Base-by-base conservation (phyloP, 92 coral and sea anemone species). In the Isaurus tuberculatus region DNA sequence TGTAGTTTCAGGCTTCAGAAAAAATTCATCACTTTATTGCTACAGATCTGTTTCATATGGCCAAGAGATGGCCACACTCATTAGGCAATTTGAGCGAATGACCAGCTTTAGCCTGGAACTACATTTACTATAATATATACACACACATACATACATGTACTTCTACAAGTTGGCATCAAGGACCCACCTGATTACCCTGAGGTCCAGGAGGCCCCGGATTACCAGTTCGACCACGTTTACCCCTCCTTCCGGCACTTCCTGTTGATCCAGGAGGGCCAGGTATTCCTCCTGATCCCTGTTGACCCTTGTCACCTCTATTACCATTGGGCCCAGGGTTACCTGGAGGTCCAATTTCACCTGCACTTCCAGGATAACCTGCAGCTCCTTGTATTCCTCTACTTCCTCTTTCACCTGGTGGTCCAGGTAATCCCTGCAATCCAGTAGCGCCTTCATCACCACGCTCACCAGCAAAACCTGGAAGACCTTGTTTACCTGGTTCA, bases 141-240 rank as follows among this genome's bases (percentile, higher is more conserved):
- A n/a, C 63, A 55, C 14, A 6, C 25, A 55, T 55, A 13, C 46
- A 7, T 7, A 0, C 46, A 14, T 60, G 3, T 11, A 23, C 30
- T 26, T 60, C 30, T 9, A 1, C 66, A 4, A 60, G 0, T 17
- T 29, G 34, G 69, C 17, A 26, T 43, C 25, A 0, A 42, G 29
- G 29, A 44, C 61, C 26, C 27, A 72, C 78, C 60, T 40, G 78
- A 9, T 28, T 28, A 44, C 80, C 80, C 27, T 34, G 7, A 9
- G 80, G 80, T 51, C 80, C 80, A 73, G 79, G 32, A 16, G 79
- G 43, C 28, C 79, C 80, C 14, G 80, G 80, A 14, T 57, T 22
- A 51, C 80, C 80, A 3, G 80, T 34, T 73, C 65, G 43, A 17
- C 80, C 80, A 29, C 43, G 25, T 51, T 48, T 73, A 10, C 80